Percentiles rank a stretch among this genome's conserved stretches.
Conservation (phyloP, 2,113 vertebrate genomes). For the Trichomycterus rosablanca region DNA sequence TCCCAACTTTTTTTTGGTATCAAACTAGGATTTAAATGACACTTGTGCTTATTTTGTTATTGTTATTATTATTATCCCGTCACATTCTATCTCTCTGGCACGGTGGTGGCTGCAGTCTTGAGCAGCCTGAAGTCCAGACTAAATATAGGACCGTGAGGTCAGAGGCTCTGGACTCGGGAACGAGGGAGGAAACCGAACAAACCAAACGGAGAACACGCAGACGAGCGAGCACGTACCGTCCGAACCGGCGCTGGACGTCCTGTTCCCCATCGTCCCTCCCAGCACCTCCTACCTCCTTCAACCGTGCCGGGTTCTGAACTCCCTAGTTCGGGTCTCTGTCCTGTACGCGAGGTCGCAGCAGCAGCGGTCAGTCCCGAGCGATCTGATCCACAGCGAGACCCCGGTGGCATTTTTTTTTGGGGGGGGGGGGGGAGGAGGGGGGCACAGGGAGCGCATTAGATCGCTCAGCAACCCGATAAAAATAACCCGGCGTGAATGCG, state of each 20-base stretch:
- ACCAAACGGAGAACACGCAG: conserved; percentile 9
- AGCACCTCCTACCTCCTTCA: conserved; percentile 13
- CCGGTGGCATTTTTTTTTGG: conserved; percentile 6
- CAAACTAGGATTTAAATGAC: no score
- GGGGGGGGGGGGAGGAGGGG: not conserved
- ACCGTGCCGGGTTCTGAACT: not conserved
- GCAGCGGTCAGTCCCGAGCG: conserved; percentile 22
- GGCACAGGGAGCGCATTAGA: not conserved
- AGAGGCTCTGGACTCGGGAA: conserved; percentile 4
- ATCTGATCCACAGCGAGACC: conserved; percentile 1
- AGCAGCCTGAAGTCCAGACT: conserved; percentile 67
- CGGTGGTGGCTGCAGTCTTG: conserved; percentile 63
- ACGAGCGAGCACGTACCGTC: conserved; percentile 59
- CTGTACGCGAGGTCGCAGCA: no score
- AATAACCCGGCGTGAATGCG: no score
- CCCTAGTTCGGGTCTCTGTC: conserved; percentile 47
- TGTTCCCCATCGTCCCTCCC: conserved; percentile 67
- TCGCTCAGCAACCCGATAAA: conserved; percentile 24
- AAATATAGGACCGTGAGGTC: conserved; percentile 74
- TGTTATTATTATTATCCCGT: no score
- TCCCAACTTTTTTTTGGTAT: no score
- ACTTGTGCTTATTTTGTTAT: no score
- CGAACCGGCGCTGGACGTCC: conserved; percentile 57
- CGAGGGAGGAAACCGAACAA: conserved; percentile 19
- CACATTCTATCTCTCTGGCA: not conserved